These are phyloP conservation scores for Euspilapteryx auroguttella DNA, from an alignment of 2,888 invertebrate genomes.

Conservation along the genomic window DNA sequence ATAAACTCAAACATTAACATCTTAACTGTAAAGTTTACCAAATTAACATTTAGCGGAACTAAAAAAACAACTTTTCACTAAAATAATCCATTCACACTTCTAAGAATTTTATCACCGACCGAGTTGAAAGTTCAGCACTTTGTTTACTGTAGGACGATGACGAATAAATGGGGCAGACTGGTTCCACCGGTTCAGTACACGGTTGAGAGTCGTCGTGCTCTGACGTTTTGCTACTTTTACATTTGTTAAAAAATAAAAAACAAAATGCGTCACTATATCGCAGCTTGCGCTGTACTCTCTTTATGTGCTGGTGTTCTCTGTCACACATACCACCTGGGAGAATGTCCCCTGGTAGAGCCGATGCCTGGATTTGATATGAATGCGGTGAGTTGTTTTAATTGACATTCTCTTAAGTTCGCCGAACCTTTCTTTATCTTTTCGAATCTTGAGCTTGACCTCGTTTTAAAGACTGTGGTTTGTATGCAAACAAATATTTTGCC, in stretches of 20 bases:
- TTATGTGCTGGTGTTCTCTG: slow-evolving; percentile 29
- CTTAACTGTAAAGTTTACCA: too few relatives aligned
- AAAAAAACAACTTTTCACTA: too few relatives aligned
- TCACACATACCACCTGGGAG: slow-evolving; percentile 75
- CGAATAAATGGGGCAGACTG: neutral
- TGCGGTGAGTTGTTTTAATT: slow-evolving; percentile 57
- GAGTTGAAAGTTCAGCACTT: slow-evolving; percentile 3
- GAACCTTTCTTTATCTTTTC: too few relatives aligned
- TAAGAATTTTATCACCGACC: neutral
- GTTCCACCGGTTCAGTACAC: neutral
- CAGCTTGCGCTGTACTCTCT: slow-evolving; percentile 9
- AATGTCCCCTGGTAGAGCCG: slow-evolving; percentile 74
- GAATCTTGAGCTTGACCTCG: too few relatives aligned
- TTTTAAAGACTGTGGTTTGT: too few relatives aligned
- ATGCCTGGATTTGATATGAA: slow-evolving; percentile 74
- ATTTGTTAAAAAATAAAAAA: neutral
- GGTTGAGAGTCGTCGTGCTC: neutral
- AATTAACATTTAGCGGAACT: too few relatives aligned
- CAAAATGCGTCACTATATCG: slow-evolving; percentile 6
- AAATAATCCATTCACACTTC: too few relatives aligned
- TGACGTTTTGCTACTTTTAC: neutral
- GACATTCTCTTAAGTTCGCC: neutral
- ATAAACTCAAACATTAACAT: too few relatives aligned
- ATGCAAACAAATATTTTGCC: too few relatives aligned
- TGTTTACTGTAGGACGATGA: slow-evolving; percentile 3